phyloP scores from a whole-genome alignment of 2,113 vertebrate species.

The Pica pica region DNA sequence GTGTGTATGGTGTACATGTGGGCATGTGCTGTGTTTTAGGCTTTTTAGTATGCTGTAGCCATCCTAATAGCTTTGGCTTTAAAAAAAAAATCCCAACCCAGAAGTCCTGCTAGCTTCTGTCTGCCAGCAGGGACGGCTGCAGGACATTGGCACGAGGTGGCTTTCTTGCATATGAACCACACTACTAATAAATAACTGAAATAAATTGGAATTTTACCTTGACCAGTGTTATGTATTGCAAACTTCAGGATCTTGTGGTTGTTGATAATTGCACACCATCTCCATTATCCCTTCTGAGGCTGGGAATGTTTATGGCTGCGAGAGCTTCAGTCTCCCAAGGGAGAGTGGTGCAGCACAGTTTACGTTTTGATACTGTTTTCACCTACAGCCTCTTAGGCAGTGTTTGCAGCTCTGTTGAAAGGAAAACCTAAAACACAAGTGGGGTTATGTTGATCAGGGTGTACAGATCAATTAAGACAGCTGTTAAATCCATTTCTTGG shows the following conservation, averaged over 20 bases:
- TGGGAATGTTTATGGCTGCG: neutral
- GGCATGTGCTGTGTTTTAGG: conserved; percentile 29
- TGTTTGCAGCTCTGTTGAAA: neutral
- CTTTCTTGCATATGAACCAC: neutral
- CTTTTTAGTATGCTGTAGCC: conserved; percentile 43
- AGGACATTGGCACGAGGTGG: neutral
- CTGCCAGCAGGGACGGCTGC: neutral
- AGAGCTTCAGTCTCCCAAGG: neutral
- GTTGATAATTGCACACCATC: neutral
- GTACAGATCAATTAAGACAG: neutral
- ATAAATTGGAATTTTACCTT: neutral
- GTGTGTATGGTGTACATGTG: neutral
- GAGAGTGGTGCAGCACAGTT: neutral
- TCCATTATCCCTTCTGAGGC: neutral
- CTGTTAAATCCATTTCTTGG: neutral
- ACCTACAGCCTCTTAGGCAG: neutral
- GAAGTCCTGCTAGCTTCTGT: neutral
- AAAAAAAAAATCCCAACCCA: neutral
- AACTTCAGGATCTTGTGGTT: neutral
- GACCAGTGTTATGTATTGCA: neutral
- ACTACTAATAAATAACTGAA: conserved; percentile 26
- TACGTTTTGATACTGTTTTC: neutral
- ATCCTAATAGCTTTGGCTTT: conserved; percentile 31
- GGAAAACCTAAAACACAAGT: neutral
- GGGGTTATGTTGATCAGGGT: neutral